Percentiles rank a stretch among this genome's conserved stretches.
Conservation (phyloP, 2,797 vertebrate species). For the Decapterus maruadsi region DNA sequence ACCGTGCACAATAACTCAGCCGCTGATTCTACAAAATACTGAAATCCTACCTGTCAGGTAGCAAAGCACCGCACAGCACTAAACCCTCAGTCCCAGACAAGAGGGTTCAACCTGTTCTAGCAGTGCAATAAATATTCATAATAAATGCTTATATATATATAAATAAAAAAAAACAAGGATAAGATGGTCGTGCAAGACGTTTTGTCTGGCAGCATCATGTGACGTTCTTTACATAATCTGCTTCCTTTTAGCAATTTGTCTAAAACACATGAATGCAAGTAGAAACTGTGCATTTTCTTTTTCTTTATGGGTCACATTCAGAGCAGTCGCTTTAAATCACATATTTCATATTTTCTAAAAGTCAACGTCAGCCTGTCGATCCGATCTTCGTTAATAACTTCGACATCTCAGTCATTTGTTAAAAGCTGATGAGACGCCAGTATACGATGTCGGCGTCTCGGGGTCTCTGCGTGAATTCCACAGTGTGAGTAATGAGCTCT, state of each 20-base stretch:
- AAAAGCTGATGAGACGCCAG: background rate
- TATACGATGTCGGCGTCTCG: background rate
- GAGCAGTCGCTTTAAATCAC: background rate
- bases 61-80: slow-evolving; percentile 11
- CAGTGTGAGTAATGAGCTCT: background rate
- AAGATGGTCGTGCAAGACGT: background rate
- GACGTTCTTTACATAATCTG: background rate
- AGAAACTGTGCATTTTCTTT: background rate
- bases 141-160: background rate
- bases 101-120: slow-evolving; percentile 11
- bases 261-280: background rate
- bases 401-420: background rate
- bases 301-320: background rate
- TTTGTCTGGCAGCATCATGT: background rate
- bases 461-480: slow-evolving; percentile 2
- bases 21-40: slow-evolving; percentile 20
- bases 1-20: background rate
- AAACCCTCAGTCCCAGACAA: slow-evolving; percentile 23
- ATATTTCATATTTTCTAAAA: background rate
- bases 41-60: slow-evolving; percentile 31
- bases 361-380: background rate
- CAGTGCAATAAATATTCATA: slow-evolving; percentile 6
- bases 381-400: background rate
- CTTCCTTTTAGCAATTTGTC: background rate
- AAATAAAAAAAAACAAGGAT: slow-evolving; percentile 33